Base-by-base conservation (phyloP, 1,140 invertebrate genomes). In the Tetramorium simillimum region DNA sequence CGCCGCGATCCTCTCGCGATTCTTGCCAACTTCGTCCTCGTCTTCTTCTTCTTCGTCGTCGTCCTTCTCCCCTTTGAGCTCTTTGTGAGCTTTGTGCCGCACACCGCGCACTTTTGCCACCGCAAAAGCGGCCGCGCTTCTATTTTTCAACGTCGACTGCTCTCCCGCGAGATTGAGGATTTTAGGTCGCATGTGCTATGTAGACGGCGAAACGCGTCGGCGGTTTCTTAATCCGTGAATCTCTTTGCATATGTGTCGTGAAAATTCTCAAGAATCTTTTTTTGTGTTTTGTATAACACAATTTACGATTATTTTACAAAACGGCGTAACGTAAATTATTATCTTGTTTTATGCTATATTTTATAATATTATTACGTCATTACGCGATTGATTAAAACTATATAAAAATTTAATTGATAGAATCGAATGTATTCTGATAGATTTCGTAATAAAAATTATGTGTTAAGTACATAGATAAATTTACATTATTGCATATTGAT, bases 11-110 rank as follows among this genome's bases (percentile, higher is more conserved):
- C 24, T 24, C 18, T 88, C 69, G 40, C 62, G 40, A n/a, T 72
- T 60, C 92, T 93, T 90, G 78, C 89, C 12, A 84, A 73, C 84
- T 86, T 77, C 73, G 33, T 65, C 67, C 80, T 73, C 60, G n/a
- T 40, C 65, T 73, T 77, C 21, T 56, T 65, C 77, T 86, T 80
- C 33, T 33, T 33, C 73, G 33, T 65, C 67, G 72, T 73, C 62
- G n/a, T 43, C 62, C 63, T 73, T 43, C 12, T 58, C 58, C 49
- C 80, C 43, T 85, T 87, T 86, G 65, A 70, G 12, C 53, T 67
- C 49, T 85, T 81, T 86, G 77, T 82, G 85, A 46, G 75, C 84
- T 80, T 86, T 86, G 51, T 78, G 70, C 49, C 24, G 24, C 43
- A 43, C 62, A 58, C 67, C 16, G 37, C 12, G 37, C 21, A 84